phyloP scores from a whole-genome alignment of 2,797 vertebrate species.

The Nasua narica region DNA sequence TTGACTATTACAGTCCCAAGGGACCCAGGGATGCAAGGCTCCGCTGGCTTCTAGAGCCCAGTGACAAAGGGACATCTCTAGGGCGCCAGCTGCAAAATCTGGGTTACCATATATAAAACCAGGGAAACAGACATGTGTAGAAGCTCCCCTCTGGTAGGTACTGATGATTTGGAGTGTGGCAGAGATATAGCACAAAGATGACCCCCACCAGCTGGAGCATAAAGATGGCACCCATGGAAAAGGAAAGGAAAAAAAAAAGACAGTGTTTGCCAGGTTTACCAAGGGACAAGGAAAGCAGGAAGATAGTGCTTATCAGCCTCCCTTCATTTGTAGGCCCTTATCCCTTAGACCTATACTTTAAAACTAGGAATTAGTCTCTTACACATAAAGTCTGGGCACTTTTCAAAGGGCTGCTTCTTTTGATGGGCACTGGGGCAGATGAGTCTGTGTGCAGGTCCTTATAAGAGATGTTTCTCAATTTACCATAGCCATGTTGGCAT shows the following conservation, averaged over 20 bases:
- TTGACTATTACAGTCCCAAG: neutral
- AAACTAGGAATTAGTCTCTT: neutral
- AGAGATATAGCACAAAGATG: neutral
- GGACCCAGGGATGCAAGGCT: neutral
- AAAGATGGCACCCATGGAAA: neutral
- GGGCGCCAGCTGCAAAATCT: neutral
- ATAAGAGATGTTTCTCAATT: neutral
- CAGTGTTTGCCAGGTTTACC: neutral
- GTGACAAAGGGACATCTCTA: neutral
- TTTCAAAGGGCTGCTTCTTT: neutral
- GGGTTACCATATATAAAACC: neutral
- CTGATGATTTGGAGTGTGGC: neutral
- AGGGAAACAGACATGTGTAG: neutral
- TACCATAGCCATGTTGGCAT: neutral
- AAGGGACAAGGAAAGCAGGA: neutral
- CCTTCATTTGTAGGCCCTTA: neutral
- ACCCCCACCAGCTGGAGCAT: neutral
- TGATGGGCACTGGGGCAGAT: neutral
- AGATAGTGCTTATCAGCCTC: neutral
- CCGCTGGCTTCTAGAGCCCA: neutral
- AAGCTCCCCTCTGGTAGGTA: neutral
- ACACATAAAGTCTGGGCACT: neutral
- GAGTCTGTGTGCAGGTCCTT: neutral
- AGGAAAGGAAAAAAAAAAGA: neutral
- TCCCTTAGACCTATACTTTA: neutral